These are phyloP conservation scores for Percina caprodes DNA, from an alignment of 2,113 vertebrate genomes.

Conservation along the genomic window DNA sequence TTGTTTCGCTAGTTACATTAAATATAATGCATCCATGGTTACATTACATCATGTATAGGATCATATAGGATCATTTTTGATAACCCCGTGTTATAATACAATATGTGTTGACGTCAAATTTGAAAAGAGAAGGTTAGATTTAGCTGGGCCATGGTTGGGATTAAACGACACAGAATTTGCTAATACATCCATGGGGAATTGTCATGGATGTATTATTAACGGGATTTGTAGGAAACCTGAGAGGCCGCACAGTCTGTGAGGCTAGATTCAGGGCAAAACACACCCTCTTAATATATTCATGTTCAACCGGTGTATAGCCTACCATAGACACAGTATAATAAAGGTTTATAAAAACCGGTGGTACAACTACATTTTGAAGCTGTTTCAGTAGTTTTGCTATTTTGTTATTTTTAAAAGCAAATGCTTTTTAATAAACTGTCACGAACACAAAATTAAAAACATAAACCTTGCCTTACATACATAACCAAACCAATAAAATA, in stretches of 20 bases:
- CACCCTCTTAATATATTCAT: no score
- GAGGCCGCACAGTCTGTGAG: background rate
- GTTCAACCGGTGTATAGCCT: no score
- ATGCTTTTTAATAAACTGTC: background rate
- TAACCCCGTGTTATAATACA: background rate
- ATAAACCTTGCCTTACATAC: background rate
- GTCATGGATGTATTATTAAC: no score
- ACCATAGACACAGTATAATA: no score
- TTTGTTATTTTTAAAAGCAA: background rate
- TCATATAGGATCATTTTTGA: no score
- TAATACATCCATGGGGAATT: no score
- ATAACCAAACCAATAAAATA: background rate
- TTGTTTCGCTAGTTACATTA: background rate
- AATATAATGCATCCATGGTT: no score
- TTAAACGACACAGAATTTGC: background rate
- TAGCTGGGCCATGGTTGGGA: background rate
- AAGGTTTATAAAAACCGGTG: no score
- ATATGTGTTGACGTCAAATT: background rate
- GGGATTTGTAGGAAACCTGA: background rate
- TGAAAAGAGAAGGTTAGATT: background rate
- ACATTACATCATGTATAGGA: background rate
- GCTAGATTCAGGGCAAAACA: accelerated
- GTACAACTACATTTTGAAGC: background rate
- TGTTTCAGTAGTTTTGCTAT: background rate
- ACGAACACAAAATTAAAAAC: background rate